Conservation (phyloP, 2,113 vertebrate genomes). For the Aldabrachelys gigantea region DNA sequence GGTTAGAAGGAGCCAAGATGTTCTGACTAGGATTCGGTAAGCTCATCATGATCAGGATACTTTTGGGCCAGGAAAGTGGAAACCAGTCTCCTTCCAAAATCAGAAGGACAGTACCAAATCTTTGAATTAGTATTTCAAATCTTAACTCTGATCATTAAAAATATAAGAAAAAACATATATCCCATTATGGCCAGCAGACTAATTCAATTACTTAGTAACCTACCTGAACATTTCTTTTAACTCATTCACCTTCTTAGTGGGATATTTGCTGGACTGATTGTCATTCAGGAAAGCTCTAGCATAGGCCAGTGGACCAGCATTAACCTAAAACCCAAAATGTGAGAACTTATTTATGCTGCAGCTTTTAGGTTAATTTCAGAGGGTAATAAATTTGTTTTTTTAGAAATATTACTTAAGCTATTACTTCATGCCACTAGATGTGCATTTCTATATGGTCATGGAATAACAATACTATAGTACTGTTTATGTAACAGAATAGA, state of each 20-base stretch:
- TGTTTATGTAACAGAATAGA: accelerated
- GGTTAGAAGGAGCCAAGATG: background rate
- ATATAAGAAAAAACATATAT: background rate
- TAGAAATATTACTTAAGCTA: background rate
- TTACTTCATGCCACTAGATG: background rate
- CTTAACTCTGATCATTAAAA: background rate
- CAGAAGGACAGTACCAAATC: background rate
- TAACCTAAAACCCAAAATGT: constrained; percentile 84
- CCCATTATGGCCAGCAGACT: background rate
- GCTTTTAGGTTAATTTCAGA: background rate
- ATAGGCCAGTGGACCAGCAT: constrained; percentile 96
- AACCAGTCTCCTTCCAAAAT: background rate
- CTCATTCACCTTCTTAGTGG: constrained; percentile 92
- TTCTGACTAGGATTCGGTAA: background rate
- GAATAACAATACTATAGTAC: background rate
- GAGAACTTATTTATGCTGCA: background rate
- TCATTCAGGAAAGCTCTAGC: constrained; percentile 96
- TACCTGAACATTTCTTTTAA: constrained; percentile 97
- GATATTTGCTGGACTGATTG: constrained; percentile 85
- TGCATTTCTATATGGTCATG: background rate
- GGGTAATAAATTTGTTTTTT: background rate
- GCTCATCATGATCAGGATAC: background rate
- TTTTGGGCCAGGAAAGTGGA: background rate
- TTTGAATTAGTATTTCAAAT: background rate
- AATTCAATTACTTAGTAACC: constrained; percentile 23